Evolutionary conservation across 2,888 invertebrate genomes (phyloP), one percentile per base, ranked within the genome.

Genomic region (Neria commutata): DNA sequence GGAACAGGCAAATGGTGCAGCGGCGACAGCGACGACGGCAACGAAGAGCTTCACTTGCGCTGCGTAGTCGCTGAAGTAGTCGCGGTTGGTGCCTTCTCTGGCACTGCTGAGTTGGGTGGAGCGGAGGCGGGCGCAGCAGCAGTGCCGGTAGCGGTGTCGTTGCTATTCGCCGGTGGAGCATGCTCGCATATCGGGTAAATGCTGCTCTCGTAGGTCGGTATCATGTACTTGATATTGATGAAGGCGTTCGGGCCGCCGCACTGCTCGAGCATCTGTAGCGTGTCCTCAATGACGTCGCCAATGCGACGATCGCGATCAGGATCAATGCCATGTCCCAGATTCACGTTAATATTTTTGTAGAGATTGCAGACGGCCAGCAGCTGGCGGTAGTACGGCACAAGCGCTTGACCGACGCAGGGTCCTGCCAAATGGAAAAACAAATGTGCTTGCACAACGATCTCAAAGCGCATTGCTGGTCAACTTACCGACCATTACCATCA

Each of bases 191-290:
- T 68, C 1, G 77, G 77, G 37, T 75, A 72, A 5, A 76, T 72
- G 73, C 91, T 92, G 16, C 97, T 97, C 81, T 98, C 96, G 76
- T 98, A 98, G n/a, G 97, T 97, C 0, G 98, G 98, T 70, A 98
- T 88, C 88, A 98, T 92, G 81, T 98, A 98, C 83, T 98, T 98
- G 73, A 98, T 98, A 81, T 98, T 98, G 73, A 97, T 95, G 79
- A 94, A 97, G 1, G 98, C 96, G 79, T 97, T 95, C 54, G 94
- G 92, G 1, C 98, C 98, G 1, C 98, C 98, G 74, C 91, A 92
- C 71, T 87, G 85, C 80, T 98, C 98, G 61, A 98, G 84, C 52
- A 92, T 84, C 83, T 95, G 93, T 55, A 98, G 84, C 0, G 97
- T 97, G 72, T 96, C 94, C 80, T 95, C 92, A 57, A 97, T 94